Conservation (phyloP, 2,888 invertebrate genomes). For the Hymenopus coronatus region DNA sequence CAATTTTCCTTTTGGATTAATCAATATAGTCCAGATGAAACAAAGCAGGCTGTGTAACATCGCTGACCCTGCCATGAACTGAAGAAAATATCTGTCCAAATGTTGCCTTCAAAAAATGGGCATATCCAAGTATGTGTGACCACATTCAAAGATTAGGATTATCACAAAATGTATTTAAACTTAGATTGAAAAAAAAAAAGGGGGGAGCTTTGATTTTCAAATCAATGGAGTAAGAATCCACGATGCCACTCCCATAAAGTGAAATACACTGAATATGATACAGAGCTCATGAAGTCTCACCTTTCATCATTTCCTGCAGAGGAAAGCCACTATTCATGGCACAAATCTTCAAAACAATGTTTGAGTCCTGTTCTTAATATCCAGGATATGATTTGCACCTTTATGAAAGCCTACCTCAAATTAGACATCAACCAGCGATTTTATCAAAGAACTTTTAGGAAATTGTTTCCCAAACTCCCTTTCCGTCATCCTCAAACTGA, state of each 20-base stretch:
- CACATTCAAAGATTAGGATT: no score
- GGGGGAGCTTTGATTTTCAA: not conserved
- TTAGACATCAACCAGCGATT: no score
- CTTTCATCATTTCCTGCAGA: not conserved
- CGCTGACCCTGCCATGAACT: no score
- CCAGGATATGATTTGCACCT: not conserved
- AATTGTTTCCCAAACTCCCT: no score
- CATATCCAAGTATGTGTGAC: no score
- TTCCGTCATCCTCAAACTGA: not conserved
- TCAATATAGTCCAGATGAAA: not conserved
- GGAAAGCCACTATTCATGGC: not conserved
- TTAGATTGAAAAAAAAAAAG: no score
- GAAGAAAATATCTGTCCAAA: no score
- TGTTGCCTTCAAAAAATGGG: no score
- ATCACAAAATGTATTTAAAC: no score
- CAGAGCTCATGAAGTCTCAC: not conserved
- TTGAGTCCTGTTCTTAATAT: slow-evolving; percentile 4
- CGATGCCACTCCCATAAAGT: not conserved
- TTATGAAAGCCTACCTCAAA: not conserved
- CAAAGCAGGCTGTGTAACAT: not conserved
- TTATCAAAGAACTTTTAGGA: no score
- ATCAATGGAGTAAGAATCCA: not conserved
- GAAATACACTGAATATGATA: not conserved
- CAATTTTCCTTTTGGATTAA: not conserved
- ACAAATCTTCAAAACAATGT: not conserved